Conservation (phyloP, 2,888 invertebrate species). For the Dryobotodes eremita region DNA sequence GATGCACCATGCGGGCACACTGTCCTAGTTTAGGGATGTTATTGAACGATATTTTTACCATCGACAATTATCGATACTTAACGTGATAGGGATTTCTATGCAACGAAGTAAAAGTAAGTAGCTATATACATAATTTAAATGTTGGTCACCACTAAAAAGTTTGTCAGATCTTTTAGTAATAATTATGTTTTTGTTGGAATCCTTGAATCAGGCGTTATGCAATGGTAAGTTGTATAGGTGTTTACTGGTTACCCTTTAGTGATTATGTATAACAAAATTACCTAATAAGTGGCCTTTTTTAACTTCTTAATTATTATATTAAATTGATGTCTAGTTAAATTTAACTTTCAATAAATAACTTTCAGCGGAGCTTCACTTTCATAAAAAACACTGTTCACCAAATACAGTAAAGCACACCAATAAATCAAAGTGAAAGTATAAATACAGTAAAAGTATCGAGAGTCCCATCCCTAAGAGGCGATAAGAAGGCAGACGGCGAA, state of each 20-base stretch:
- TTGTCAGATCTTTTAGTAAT: not conserved
- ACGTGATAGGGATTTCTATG: not conserved
- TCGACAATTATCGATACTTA: constrained; percentile 2
- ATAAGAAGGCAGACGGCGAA: constrained; percentile 68
- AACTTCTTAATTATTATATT: not conserved
- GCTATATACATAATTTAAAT: not conserved
- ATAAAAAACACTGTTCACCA: not conserved
- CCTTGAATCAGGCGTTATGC: not conserved
- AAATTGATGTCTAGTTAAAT: not conserved
- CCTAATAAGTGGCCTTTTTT: no score
- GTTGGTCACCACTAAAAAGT: not conserved
- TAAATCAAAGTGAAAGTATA: constrained; percentile 55
- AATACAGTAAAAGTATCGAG: constrained; percentile 56
- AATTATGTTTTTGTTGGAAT: not conserved
- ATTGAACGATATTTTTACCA: constrained; percentile 25
- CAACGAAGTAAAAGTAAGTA: not conserved
- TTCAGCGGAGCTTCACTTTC: not conserved
- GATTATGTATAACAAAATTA: not conserved
- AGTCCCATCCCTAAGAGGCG: constrained; percentile 66
- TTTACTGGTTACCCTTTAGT: no score
- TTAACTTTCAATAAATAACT: not conserved
- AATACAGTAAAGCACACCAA: constrained; percentile 29
- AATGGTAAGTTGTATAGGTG: not conserved
- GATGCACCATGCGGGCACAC: constrained; percentile 49
- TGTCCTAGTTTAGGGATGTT: constrained; percentile 43